Evolutionary conservation across 1,140 invertebrate genomes (phyloP), one percentile per base, ranked within the genome.

Genomic region (Bombus waltoni): DNA sequence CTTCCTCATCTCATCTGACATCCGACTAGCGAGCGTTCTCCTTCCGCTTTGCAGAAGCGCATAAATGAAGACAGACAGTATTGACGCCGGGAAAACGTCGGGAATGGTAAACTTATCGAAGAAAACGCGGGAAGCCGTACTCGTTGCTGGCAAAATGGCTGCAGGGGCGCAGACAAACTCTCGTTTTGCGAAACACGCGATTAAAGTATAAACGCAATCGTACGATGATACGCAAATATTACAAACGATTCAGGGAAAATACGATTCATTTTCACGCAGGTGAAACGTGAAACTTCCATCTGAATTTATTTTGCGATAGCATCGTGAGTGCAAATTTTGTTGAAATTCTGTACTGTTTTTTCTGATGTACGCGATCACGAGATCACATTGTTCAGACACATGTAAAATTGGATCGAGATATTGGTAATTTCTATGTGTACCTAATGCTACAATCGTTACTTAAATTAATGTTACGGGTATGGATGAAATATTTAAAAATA

Each of bases 51-150:
- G 28, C 62, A 57, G 44, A 62, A 38, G 62, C 38, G 68, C 71
- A 82, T 66, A 84, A 93, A 93, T 91, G 90, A 92, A 92, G 92
- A 93, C 82, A 85, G 86, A 92, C 91, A 88, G 86, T 82, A 87
- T 85, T 84, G 82, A 88, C 85, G 83, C 79, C 87, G 83, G 75
- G 84, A 81, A 80, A 89, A 73, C 79, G 82, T 71, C 86, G 86
- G 82, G 80, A 81, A 71, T 72, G 71, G 81, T 80, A 86, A 87
- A 13, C 82, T 84, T 68, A 74, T 80, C 44, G 65, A 62, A 81
- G 88, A 92, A 92, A 91, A 88, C 71, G 74, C 71, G 81, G 78
- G 79, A 90, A 88, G 79, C 87, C 87, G 86, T 87, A 89, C 88
- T 79, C 38, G 73, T 75, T 42, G n/a, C 18, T 62, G 72, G 85